Evolutionary conservation across 1,140 invertebrate species (phyloP).

Genomic region (Olivierus martensii): DNA sequence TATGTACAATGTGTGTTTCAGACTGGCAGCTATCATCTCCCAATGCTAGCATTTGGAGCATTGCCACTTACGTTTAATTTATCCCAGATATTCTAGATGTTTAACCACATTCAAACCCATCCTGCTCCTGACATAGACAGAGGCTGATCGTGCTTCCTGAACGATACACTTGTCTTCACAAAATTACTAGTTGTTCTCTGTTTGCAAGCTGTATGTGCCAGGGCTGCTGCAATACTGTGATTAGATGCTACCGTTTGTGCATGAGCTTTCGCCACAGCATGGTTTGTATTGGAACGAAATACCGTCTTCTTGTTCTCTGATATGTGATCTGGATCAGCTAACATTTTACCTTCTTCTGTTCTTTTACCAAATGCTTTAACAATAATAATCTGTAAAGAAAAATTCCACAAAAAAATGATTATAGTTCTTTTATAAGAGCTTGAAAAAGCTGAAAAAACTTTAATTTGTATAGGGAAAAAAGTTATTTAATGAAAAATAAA

Average conservation of each 20-base stretch:
- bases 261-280: conserved; percentile 7
- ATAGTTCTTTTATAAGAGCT: not conserved
- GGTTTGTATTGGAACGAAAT: conserved; percentile 5
- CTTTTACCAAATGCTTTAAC: too few relatives aligned
- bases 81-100: too few relatives aligned
- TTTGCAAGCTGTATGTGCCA: conserved; percentile 8
- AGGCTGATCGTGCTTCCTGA: conserved; percentile 6
- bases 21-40: too few relatives aligned
- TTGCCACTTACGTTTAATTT: too few relatives aligned
- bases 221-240: conserved; percentile 4
- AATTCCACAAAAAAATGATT: too few relatives aligned
- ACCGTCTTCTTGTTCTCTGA: not conserved
- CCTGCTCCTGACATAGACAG: conserved; percentile 10
- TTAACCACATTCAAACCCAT: conserved; percentile 6
- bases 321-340: too few relatives aligned
- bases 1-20: too few relatives aligned
- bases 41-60: too few relatives aligned
- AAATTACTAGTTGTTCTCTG: conserved; percentile 9
- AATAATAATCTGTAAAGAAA: too few relatives aligned
- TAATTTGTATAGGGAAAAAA: too few relatives aligned
- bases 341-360: too few relatives aligned
- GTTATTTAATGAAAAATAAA: too few relatives aligned
- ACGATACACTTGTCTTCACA: conserved; percentile 14
- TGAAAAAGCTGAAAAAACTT: not conserved
- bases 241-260: conserved; percentile 5